Evolutionary conservation across 1,140 invertebrate genomes (phyloP).

Genomic region (Venturia canescens): DNA sequence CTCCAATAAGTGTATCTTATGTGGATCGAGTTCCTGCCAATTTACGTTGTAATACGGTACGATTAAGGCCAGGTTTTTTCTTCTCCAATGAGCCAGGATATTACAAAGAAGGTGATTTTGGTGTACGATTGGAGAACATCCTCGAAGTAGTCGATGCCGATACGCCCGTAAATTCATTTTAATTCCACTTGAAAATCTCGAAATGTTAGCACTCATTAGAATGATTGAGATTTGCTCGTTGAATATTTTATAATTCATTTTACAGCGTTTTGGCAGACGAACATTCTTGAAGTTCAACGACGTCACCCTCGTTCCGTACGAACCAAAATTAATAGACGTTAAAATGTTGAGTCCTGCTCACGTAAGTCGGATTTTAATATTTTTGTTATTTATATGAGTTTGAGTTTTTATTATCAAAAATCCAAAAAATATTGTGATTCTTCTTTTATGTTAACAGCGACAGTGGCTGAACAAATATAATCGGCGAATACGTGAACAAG

Average conservation of each 20-base stretch:
- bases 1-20: constrained; percentile 83
- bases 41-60: constrained; percentile 57
- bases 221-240: no score
- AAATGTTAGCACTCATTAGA: no score
- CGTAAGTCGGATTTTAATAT: constrained; percentile 74
- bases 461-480: constrained; percentile 89
- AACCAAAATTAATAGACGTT: constrained; percentile 91
- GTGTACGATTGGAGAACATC: constrained; percentile 94
- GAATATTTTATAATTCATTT: no score
- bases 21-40: constrained; percentile 61
- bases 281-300: constrained; percentile 86
- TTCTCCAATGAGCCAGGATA: constrained; percentile 90
- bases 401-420: no score
- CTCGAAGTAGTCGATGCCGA: constrained; percentile 86
- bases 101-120: constrained; percentile 91
- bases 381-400: constrained; percentile 37
- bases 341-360: constrained; percentile 86
- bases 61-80: constrained; percentile 88
- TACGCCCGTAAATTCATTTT: constrained; percentile 62
- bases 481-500: constrained; percentile 81
- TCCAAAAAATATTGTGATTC: no score
- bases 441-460: constrained; percentile 76
- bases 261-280: constrained; percentile 71
- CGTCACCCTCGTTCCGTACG: constrained; percentile 94
- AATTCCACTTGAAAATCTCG: no score